Base-by-base conservation (phyloP, 1,140 invertebrate species). In the Drosophila orosa region DNA sequence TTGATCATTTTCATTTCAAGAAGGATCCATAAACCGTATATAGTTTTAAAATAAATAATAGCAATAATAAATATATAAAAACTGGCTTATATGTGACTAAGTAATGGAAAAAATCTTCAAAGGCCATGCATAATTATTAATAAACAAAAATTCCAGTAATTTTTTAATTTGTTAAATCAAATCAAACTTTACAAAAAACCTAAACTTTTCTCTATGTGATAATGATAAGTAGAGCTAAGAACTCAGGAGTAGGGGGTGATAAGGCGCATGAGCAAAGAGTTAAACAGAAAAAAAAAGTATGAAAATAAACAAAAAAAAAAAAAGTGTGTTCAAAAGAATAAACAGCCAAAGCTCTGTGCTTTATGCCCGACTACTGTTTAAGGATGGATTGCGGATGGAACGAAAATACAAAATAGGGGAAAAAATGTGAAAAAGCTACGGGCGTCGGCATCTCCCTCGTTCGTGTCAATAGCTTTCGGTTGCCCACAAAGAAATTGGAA, bases 291-390 rank as follows among this genome's bases (percentile, higher is more conserved):
- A 73, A 56, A 73, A 72, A 82, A 66, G 63, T 62, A 79, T 68
- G 47, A 76, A 82, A 87, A 87, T 85, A 85, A 86, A 86, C 71
- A 87, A 86, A 79, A 15, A n/a, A n/a, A 24, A 24, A 45, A 15
- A 81, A 82, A 82, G 61, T 65, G 37, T 66, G 67, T 65, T 60
- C 50, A 60, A 82, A 81, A 82, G 71, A 75, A 82, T 78, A 83
- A 83, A 84, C 80, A 83, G 66, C 24, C 65, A 48, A 69, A 71
- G 67, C 65, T 39, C 35, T 27, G 13, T 27, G 42, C 67, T 58
- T 48, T 37, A 58, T 69, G 65, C 24, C 22, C 22, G 52, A 52
- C 67, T 71, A 71, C 63, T 40, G 65, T 69, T 69, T 71, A 71
- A 47, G 65, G 42, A 71, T 71, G 50, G 63, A 69, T 71, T 69